Percentiles rank a stretch among this genome's conserved stretches.
These are phyloP conservation scores for Megalops atlanticus DNA, from an alignment of 2,113 vertebrate genomes.

Conservation along the genomic window DNA sequence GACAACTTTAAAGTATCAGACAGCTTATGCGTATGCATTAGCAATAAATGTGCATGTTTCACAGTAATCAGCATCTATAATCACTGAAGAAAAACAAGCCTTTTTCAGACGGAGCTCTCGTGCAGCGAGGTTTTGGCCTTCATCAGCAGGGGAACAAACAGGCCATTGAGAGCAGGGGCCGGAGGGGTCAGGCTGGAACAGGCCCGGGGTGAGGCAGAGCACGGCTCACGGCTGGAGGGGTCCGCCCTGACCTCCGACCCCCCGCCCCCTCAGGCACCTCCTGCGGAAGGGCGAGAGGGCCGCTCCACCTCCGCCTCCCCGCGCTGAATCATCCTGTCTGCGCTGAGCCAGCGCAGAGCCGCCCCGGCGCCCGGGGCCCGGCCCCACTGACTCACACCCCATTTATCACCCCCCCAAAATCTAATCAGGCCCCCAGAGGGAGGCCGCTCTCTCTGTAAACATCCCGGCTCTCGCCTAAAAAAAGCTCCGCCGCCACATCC, in stretches of 20 bases:
- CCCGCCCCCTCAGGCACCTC: constrained; percentile 70
- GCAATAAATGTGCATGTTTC: no score
- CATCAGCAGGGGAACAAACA: constrained; percentile 61
- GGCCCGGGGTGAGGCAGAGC: constrained; percentile 70
- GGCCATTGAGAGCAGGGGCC: constrained; percentile 73
- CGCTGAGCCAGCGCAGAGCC: constrained; percentile 49
- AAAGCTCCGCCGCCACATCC: constrained; percentile 59
- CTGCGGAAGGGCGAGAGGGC: constrained; percentile 70
- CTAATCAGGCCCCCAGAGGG: constrained; percentile 70
- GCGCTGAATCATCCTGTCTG: constrained; percentile 57
- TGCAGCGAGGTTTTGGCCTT: constrained; percentile 55
- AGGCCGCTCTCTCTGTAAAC: constrained; percentile 75
- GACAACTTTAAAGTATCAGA: no score
- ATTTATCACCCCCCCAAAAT: constrained; percentile 75
- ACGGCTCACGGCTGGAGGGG: constrained; percentile 57
- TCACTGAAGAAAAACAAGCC: no score
- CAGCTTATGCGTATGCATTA: no score
- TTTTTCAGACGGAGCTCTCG: constrained; percentile 36
- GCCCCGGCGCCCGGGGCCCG: constrained; percentile 60
- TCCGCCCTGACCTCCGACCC: constrained; percentile 74
- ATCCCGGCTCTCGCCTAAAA: constrained; percentile 72
- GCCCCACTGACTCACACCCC: constrained; percentile 67
- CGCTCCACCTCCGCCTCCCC: constrained; percentile 61
- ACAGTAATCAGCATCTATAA: neutral
- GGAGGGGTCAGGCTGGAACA: constrained; percentile 76